Conservation (phyloP, 2,888 invertebrate species). For the Harpalus rufipes region DNA sequence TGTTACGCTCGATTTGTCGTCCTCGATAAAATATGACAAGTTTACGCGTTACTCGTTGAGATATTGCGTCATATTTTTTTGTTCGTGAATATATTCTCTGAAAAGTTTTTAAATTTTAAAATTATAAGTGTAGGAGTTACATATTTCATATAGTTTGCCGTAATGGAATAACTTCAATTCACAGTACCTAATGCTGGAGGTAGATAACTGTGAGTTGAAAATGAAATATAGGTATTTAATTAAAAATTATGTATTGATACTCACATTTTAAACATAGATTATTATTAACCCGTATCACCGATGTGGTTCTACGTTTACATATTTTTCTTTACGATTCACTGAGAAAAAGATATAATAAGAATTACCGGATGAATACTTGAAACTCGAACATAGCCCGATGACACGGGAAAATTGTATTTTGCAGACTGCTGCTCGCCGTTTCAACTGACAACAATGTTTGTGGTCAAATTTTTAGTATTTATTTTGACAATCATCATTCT, state of each 20-base stretch:
- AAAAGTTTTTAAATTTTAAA: slow-evolving; percentile 32
- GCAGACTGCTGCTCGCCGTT: no score
- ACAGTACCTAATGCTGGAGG: background rate
- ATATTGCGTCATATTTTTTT: slow-evolving; percentile 60
- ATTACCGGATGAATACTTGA: no score
- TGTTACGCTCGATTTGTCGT: slow-evolving; percentile 53
- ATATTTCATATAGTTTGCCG: slow-evolving; percentile 27
- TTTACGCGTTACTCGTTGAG: slow-evolving; percentile 43
- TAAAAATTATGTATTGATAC: background rate
- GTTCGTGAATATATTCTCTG: slow-evolving; percentile 24
- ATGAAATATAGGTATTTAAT: background rate
- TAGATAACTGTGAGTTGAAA: background rate
- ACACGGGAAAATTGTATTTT: no score
- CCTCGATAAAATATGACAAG: slow-evolving; percentile 55
- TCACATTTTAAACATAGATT: no score
- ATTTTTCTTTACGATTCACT: no score
- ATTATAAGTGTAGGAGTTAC: slow-evolving; percentile 16
- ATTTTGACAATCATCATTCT: no score
- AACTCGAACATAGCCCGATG: no score
- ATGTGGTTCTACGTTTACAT: no score
- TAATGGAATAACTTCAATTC: slow-evolving; percentile 26
- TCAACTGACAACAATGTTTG: no score
- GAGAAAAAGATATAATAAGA: no score
- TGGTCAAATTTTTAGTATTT: no score
- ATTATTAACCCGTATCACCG: no score